phyloP scores from a whole-genome alignment of 2,113 vertebrate genomes.

The Sigmodon hispidus region DNA sequence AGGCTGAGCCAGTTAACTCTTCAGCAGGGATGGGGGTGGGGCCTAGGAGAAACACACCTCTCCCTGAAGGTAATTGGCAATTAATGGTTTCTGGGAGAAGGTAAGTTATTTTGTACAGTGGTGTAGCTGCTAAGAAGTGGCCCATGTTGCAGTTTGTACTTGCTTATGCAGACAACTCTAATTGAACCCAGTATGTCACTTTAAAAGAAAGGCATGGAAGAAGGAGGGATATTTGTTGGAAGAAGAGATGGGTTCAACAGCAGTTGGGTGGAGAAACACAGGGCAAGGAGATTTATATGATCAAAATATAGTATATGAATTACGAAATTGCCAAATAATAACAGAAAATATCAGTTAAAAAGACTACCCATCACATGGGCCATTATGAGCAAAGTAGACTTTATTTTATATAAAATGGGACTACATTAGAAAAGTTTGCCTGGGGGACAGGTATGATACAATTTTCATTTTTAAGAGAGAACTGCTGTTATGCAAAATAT shows the following conservation, averaged over 20 bases:
- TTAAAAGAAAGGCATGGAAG: neutral
- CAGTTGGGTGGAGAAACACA: neutral
- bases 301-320: neutral
- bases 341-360: neutral
- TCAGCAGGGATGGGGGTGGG: too few relatives aligned
- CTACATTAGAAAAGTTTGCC: neutral
- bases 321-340: neutral
- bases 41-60: neutral
- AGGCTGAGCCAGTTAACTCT: neutral
- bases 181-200: neutral
- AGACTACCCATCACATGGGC: neutral
- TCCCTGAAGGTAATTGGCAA: neutral
- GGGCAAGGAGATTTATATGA: neutral
- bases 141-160: too few relatives aligned
- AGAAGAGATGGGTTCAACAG: neutral
- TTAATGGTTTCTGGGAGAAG: neutral
- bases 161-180: neutral
- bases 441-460: neutral
- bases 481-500: neutral
- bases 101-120: neutral
- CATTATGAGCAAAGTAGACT: neutral
- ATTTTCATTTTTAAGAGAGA: neutral
- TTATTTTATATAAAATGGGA: neutral
- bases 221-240: neutral
- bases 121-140: neutral